Conservation (phyloP, 2,113 vertebrate genomes). For the Xyliphius kryptos region DNA sequence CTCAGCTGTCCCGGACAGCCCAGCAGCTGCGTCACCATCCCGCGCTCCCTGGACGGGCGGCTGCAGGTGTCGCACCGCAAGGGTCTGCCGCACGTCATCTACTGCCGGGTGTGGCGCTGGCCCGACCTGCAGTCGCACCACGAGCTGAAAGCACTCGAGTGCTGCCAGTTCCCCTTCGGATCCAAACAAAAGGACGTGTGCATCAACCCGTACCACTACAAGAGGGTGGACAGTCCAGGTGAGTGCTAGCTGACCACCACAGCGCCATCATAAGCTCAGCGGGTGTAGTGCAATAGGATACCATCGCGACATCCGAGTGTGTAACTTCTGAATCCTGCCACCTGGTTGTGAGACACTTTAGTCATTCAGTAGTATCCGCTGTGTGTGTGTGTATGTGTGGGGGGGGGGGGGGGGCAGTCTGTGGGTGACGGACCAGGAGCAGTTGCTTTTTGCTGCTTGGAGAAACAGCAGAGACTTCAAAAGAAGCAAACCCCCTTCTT, state of each 20-base stretch:
- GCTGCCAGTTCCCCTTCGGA: conserved; percentile 93
- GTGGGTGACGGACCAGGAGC: conserved; percentile 3
- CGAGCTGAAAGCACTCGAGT: conserved; percentile 93
- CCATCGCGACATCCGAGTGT: not conserved
- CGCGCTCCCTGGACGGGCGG: conserved; percentile 86
- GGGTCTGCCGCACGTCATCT: conserved; percentile 89
- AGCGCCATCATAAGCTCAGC: not conserved
- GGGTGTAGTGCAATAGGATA: too few relatives aligned
- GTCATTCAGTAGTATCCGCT: not conserved
- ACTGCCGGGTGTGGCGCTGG: conserved; percentile 96
- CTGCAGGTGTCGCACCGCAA: conserved; percentile 95
- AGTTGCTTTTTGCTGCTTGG: conserved; percentile 13
- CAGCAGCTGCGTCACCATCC: conserved; percentile 94
- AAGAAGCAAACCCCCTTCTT: conserved; percentile 31
- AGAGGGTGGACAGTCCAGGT: conserved; percentile 95
- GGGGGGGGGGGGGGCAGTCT: not conserved
- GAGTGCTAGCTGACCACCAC: conserved; percentile 38
- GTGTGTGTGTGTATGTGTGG: conserved; percentile 17
- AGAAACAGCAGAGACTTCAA: conserved; percentile 36
- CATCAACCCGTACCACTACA: conserved; percentile 98
- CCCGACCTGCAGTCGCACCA: conserved; percentile 95
- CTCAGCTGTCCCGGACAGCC: conserved; percentile 90
- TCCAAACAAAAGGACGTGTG: conserved; percentile 98
- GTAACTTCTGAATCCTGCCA: too few relatives aligned
- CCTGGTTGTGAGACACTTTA: too few relatives aligned